These are phyloP conservation scores for Cyclura pinguis DNA, from an alignment of 2,797 vertebrate species.

Conservation along the genomic window DNA sequence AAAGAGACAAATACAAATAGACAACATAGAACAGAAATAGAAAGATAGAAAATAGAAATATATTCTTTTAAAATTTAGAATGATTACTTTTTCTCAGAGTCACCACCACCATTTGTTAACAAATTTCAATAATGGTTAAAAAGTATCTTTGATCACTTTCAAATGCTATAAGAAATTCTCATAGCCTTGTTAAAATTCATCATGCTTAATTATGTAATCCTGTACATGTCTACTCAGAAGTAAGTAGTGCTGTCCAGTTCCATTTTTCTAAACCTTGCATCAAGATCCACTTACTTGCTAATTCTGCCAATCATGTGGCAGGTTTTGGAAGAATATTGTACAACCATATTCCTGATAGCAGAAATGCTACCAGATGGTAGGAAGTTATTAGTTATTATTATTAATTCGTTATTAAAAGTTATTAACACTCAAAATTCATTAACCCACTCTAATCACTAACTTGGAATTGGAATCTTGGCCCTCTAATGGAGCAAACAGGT, in stretches of 20 bases:
- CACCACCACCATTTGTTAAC: background rate
- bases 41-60: slow-evolving; percentile 19
- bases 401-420: too few relatives aligned
- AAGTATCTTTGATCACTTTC: background rate
- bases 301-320: background rate
- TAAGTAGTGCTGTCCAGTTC: background rate
- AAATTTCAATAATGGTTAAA: background rate
- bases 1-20: slow-evolving; percentile 23
- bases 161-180: background rate
- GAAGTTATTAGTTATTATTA: too few relatives aligned
- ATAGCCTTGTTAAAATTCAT: background rate
- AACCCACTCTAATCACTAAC: too few relatives aligned
- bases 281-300: background rate
- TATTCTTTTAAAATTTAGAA: slow-evolving; percentile 27
- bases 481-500: background rate
- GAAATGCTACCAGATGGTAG: background rate
- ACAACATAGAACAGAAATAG: background rate
- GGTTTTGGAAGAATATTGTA: background rate
- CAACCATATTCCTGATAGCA: background rate
- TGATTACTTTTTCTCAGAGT: slow-evolving; percentile 2
- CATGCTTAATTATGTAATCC: background rate
- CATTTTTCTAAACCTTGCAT: background rate
- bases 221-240: background rate
- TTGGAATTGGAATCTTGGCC: background rate
- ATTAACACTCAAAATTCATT: background rate